Evolutionary conservation across 2,113 vertebrate species (phyloP), one percentile per base, ranked within the genome.

Genomic region (Nyctereutes procyonoides): DNA sequence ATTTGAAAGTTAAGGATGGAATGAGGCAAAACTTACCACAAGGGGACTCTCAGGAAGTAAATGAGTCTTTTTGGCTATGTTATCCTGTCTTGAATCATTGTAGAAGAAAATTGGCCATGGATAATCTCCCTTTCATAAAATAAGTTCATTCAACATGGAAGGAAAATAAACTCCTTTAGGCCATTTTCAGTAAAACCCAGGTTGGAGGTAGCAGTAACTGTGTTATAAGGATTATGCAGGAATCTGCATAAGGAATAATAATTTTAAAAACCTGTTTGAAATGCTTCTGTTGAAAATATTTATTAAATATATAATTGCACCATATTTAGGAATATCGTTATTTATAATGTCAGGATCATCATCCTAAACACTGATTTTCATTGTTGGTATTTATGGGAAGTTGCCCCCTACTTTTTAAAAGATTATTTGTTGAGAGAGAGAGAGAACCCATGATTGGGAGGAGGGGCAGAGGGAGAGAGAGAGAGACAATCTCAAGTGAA

Each of bases 111-210:
- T 38, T 16, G 35, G 24, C 65, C 28, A 28, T 51, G 20, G 58
- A 56, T 60, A 43, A 69, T 93, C 15, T 80, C 56, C 80, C 48
- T 22, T 62, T 92, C 24, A 56, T 67, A 65, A 69, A 63, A 32
- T 71, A 85, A 67, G 60, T 93, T 80, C n/a, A 76, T 76, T 85
- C 15, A 56, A 69, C 58, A 2, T 88, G 48, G 26, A 77, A 97
- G 56, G 22, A 92, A 94, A 90, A 92, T 51, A 35, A 86, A 71
- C 79, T 90, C 35, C 38, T 85, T 63, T n/a, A 71, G 74, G 74
- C 20, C 51, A 55, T 84, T 96, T 95, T 94, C 26, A 81, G 65
- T 90, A 93, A 92, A 82, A 85, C 17, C 32, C 62, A 71, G 60
- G 55, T 81, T 56, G 22, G 43, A 84, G n/a, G 51, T 43, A 74